phyloP scores from a whole-genome alignment of 2,888 invertebrate species.

The Brachylomia viminalis region DNA sequence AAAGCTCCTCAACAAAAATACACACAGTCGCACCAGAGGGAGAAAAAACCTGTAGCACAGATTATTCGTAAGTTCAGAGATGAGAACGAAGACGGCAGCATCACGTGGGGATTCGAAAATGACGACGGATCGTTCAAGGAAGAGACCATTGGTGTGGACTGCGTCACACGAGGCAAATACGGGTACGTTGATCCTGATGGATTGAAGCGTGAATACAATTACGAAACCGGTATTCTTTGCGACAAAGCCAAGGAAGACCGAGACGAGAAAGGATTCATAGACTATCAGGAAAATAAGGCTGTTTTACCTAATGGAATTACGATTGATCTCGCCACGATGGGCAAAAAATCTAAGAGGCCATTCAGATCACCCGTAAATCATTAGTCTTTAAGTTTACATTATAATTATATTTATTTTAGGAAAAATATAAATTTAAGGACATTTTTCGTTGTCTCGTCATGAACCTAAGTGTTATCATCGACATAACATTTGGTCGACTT shows the following conservation, averaged over 20 bases:
- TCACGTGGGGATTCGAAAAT: constrained; percentile 97
- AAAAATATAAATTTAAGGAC: constrained; percentile 80
- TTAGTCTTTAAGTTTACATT: constrained; percentile 77
- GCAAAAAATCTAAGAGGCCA: constrained; percentile 93
- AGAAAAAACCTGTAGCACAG: constrained; percentile 93
- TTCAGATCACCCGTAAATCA: constrained; percentile 89
- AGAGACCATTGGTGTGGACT: constrained; percentile 95
- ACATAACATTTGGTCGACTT: constrained; percentile 71
- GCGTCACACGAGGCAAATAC: constrained; percentile 94
- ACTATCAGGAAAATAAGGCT: constrained; percentile 94
- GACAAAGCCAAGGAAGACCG: constrained; percentile 90
- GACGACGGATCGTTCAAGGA: constrained; percentile 97
- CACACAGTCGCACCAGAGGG: constrained; percentile 82
- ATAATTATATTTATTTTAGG: constrained; percentile 86
- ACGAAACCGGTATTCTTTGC: constrained; percentile 95
- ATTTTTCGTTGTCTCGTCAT: constrained; percentile 81
- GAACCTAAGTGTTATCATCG: constrained; percentile 75
- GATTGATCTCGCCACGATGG: constrained; percentile 93
- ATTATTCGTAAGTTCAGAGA: constrained; percentile 93
- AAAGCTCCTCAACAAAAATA: constrained; percentile 86
- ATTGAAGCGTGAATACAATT: constrained; percentile 94
- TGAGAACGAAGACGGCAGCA: constrained; percentile 95
- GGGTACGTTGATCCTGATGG: constrained; percentile 96
- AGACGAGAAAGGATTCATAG: constrained; percentile 92
- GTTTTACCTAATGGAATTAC: constrained; percentile 93